Percentiles rank a stretch among this genome's conserved stretches.
Evolutionary conservation across 2,797 vertebrate species (phyloP).

Genomic region (Mallotus villosus): DNA sequence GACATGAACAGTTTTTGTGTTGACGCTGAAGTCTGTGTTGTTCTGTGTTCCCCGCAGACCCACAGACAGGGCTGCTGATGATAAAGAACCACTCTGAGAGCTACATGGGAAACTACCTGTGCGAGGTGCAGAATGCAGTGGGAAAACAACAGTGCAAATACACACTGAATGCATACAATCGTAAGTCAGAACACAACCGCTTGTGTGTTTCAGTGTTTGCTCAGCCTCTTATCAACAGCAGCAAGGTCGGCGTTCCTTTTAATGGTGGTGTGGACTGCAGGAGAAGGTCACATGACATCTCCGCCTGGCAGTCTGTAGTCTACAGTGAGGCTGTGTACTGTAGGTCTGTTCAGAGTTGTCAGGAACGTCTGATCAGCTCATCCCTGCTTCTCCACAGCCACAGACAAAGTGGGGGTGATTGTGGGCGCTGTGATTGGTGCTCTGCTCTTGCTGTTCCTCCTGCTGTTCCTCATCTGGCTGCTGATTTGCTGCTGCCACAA

Average conservation of each 20-base stretch:
- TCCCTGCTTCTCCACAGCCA: slow-evolving; percentile 62
- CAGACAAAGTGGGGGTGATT: slow-evolving; percentile 79
- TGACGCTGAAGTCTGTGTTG: neutral
- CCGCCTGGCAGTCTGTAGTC: neutral
- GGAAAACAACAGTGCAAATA: slow-evolving; percentile 78
- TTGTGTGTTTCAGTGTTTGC: too few species aligned
- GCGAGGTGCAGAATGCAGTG: slow-evolving; percentile 81
- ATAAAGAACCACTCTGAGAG: slow-evolving; percentile 78
- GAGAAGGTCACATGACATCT: neutral
- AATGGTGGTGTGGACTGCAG: neutral
- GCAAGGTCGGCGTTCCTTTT: neutral
- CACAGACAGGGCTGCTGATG: slow-evolving; percentile 76
- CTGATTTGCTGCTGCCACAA: slow-evolving; percentile 84
- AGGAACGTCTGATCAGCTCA: slow-evolving; percentile 14
- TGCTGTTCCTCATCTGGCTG: slow-evolving; percentile 85
- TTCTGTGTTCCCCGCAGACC: slow-evolving; percentile 60
- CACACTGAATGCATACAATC: slow-evolving; percentile 69
- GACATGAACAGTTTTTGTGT: neutral
- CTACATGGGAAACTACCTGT: slow-evolving; percentile 80
- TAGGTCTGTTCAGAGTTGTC: slow-evolving; percentile 13
- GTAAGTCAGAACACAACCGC: slow-evolving; percentile 62
- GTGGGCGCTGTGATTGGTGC: slow-evolving; percentile 83
- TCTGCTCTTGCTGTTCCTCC: slow-evolving; percentile 80
- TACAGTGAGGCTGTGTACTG: neutral
- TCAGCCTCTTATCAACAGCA: too few species aligned